Percentiles rank a stretch among this genome's conserved stretches.
phyloP scores from a whole-genome alignment of 2,888 invertebrate genomes.

The Thera obeliscata region DNA sequence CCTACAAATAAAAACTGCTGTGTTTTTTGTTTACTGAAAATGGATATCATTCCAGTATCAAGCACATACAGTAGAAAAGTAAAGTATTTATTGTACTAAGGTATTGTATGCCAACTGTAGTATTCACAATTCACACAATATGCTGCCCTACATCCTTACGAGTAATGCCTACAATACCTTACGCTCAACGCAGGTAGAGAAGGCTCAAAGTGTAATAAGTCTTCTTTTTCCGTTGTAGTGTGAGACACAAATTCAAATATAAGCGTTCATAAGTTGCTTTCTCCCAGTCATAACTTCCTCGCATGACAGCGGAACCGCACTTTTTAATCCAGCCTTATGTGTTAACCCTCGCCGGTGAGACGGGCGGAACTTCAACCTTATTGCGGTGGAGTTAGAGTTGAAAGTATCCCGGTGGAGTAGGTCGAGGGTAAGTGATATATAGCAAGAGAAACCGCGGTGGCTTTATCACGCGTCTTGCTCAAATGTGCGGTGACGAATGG shows the following conservation, averaged over 20 bases:
- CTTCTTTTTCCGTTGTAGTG: slow-evolving; percentile 29
- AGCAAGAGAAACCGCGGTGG: slow-evolving; percentile 44
- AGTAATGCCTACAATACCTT: slow-evolving; percentile 11
- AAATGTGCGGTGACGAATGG: slow-evolving; percentile 46
- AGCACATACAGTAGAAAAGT: background rate
- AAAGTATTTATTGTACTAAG: slow-evolving; percentile 1
- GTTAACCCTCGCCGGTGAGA: slow-evolving; percentile 29
- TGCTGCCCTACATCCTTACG: background rate
- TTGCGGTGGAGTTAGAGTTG: background rate
- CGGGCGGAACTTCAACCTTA: slow-evolving; percentile 19
- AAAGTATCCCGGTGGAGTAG: slow-evolving; percentile 8
- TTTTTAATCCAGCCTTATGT: slow-evolving; percentile 47
- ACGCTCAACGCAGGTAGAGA: slow-evolving; percentile 1
- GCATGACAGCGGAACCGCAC: slow-evolving; percentile 45
- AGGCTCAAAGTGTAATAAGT: slow-evolving; percentile 25
- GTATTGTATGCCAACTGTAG: background rate
- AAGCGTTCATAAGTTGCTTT: slow-evolving; percentile 42
- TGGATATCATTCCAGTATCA: background rate
- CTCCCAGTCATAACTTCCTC: slow-evolving; percentile 39
- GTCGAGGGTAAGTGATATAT: slow-evolving; percentile 44
- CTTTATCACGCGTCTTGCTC: slow-evolving; percentile 47
- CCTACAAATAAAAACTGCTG: background rate
- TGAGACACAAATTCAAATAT: slow-evolving; percentile 38
- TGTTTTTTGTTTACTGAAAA: background rate
- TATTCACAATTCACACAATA: slow-evolving; percentile 4